These are phyloP conservation scores for Bombus vancouverensis DNA, from an alignment of 1,140 invertebrate species.

Conservation along the genomic window DNA sequence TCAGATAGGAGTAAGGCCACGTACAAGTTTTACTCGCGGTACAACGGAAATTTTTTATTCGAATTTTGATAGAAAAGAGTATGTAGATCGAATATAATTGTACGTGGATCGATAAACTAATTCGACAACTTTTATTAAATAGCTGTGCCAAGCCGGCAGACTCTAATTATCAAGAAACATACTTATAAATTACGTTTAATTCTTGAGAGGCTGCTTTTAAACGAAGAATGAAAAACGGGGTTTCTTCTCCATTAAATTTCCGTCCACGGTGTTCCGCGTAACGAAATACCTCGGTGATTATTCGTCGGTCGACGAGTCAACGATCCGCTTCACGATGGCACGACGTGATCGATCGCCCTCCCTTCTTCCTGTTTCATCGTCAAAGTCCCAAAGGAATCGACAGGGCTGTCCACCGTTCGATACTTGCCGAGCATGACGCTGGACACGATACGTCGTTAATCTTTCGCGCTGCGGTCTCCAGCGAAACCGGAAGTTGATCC, in stretches of 20 bases:
- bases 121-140: not conserved
- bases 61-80: too few relatives aligned
- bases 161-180: not conserved
- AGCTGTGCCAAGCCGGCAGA: not conserved
- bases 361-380: constrained; percentile 35
- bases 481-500: constrained; percentile 62
- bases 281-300: not conserved
- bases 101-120: not conserved
- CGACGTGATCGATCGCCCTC: constrained; percentile 54
- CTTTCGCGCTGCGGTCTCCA: constrained; percentile 58
- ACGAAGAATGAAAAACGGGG: not conserved
- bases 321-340: constrained; percentile 18
- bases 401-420: constrained; percentile 49
- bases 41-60: not conserved
- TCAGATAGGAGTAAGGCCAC: constrained; percentile 32
- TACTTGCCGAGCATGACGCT: constrained; percentile 50
- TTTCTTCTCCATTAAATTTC: not conserved
- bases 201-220: not conserved
- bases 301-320: constrained; percentile 12
- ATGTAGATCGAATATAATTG: too few relatives aligned
- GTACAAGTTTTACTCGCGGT: not conserved
- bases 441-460: constrained; percentile 68
- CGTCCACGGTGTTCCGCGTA: not conserved
- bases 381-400: constrained; percentile 56
- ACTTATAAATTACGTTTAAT: not conserved